Evolutionary conservation across 2,888 invertebrate genomes (phyloP).

Genomic region (Heliothis peltigera): DNA sequence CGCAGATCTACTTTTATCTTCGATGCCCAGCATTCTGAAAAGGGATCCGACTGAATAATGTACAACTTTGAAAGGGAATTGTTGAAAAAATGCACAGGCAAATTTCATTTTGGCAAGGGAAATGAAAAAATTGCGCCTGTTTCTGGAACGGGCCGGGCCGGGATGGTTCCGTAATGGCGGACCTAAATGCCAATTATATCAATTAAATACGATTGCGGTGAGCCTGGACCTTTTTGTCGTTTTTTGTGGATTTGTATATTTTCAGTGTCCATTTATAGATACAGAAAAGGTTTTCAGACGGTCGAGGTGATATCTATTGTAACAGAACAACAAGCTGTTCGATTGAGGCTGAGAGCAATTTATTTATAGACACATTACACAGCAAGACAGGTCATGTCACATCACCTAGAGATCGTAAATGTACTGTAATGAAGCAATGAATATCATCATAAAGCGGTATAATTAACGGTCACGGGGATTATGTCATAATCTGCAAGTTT

Average conservation of each 20-base stretch:
- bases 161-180: constrained; percentile 80
- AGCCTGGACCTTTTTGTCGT: constrained; percentile 56
- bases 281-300: constrained; percentile 46
- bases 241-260: constrained; percentile 63
- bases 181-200: constrained; percentile 87
- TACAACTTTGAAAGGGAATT: constrained; percentile 80
- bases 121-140: constrained; percentile 78
- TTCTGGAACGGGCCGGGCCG: constrained; percentile 73
- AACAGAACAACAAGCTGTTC: constrained; percentile 17
- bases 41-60: constrained; percentile 82
- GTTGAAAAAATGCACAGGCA: constrained; percentile 77
- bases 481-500: constrained; percentile 38
- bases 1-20: constrained; percentile 68
- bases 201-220: constrained; percentile 83
- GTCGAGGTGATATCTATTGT: constrained; percentile 11
- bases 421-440: constrained; percentile 31
- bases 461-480: constrained; percentile 37
- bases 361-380: not conserved
- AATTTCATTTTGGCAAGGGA: constrained; percentile 74
- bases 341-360: constrained; percentile 14
- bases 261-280: constrained; percentile 47
- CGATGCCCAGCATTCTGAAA: constrained; percentile 74
- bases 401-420: constrained; percentile 22
- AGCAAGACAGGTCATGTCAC: constrained; percentile 12
- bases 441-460: constrained; percentile 33